Percentiles rank a stretch among this genome's conserved stretches.
Conservation (phyloP, 1,140 invertebrate species). For the Nylanderia fulva region DNA sequence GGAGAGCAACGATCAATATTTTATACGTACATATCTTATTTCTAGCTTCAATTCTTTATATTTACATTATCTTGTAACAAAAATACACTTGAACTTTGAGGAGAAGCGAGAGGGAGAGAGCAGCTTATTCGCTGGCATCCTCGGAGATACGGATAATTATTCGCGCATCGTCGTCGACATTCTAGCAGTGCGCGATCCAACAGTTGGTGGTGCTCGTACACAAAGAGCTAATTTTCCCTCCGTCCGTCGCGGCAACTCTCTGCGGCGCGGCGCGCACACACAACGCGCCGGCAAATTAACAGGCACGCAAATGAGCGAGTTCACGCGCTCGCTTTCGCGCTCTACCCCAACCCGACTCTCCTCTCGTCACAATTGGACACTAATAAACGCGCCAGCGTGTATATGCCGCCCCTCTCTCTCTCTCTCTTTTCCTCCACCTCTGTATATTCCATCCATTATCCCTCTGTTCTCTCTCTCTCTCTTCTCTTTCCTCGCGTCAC, state of each 20-base stretch:
- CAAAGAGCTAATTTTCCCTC: conserved; percentile 82
- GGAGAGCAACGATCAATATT: background rate
- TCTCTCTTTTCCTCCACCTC: background rate
- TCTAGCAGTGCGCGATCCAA: conserved; percentile 35
- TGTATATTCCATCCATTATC: background rate
- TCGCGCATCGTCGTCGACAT: background rate
- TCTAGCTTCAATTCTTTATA: too few relatives aligned
- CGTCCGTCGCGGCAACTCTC: conserved; percentile 69
- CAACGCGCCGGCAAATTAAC: conserved; percentile 83
- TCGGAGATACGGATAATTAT: conserved; percentile 2
- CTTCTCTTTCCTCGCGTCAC: background rate
- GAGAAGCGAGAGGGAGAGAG: background rate
- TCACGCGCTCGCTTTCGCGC: conserved; percentile 81
- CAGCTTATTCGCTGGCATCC: background rate
- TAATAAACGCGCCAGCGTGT: conserved; percentile 82
- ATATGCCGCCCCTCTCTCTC: background rate
- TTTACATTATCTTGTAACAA: too few relatives aligned
- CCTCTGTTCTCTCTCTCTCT: background rate
- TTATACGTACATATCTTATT: background rate
- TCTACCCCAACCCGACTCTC: conserved; percentile 61
- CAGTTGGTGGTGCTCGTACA: conserved; percentile 67
- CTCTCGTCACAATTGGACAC: conserved; percentile 84
- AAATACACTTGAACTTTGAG: too few relatives aligned
- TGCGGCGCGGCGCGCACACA: conserved; percentile 76
- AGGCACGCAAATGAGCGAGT: conserved; percentile 85